A percentile compares a stretch with the other conserved stretches of the same genome.
Conservation (phyloP, 2,888 invertebrate genomes). For the Brenthis hecate region DNA sequence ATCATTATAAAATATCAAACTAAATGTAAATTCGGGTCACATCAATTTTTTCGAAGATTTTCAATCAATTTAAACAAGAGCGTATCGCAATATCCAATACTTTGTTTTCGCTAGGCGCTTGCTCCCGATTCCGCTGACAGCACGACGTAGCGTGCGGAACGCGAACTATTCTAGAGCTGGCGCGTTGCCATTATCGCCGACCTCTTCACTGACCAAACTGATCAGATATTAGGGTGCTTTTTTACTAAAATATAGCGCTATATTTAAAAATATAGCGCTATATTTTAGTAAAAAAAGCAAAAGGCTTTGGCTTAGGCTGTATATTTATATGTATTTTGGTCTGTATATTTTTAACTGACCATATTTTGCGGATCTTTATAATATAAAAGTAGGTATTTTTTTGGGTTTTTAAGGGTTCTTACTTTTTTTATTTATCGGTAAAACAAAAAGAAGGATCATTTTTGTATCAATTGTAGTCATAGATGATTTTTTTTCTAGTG, state of each 20-base stretch:
- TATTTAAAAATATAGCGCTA: background rate
- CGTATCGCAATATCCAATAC: constrained; percentile 10
- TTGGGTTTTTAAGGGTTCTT: no score
- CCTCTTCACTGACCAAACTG: constrained; percentile 8
- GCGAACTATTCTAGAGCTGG: constrained; percentile 37
- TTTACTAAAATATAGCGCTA: background rate
- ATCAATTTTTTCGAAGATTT: background rate
- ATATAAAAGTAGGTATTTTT: no score
- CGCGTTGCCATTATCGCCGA: constrained; percentile 24
- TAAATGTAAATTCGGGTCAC: background rate
- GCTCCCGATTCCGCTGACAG: constrained; percentile 22
- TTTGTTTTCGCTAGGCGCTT: constrained; percentile 16
- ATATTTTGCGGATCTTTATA: no score
- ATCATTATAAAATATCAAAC: no score
- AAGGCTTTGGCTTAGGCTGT: background rate
- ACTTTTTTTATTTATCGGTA: no score
- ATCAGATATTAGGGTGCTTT: constrained; percentile 7
- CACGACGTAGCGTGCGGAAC: constrained; percentile 19
- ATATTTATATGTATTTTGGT: no score
- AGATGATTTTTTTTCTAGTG: no score
- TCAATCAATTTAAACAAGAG: constrained; percentile 18
- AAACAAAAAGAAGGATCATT: no score
- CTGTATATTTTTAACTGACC: no score
- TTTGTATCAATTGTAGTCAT: no score
- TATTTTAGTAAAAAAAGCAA: background rate